A percentile compares a stretch with the other conserved stretches of the same genome.
phyloP scores from a whole-genome alignment of 2,888 invertebrate genomes.

The Zhengitettix transpicula region DNA sequence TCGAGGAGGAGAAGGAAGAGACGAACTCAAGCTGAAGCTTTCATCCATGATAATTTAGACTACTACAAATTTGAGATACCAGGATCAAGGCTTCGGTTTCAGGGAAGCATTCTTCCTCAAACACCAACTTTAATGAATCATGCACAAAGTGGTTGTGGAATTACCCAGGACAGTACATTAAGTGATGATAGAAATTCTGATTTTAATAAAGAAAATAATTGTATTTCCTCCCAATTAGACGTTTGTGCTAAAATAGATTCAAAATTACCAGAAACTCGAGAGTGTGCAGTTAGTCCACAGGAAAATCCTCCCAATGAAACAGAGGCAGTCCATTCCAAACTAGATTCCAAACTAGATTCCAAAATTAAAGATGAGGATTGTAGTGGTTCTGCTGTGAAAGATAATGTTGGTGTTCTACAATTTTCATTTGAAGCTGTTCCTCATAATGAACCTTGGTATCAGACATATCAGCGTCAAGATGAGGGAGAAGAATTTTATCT shows the following conservation, averaged over 20 bases:
- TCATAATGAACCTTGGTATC: conserved; percentile 58
- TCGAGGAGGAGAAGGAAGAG: conserved; percentile 22
- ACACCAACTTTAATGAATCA: not conserved
- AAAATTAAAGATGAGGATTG: not conserved
- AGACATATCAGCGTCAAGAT: conserved; percentile 61
- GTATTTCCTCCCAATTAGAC: not conserved
- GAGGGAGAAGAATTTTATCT: conserved; percentile 39
- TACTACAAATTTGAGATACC: conserved; percentile 36
- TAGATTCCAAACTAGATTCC: not conserved
- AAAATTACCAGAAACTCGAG: too few species aligned
- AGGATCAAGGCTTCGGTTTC: conserved; percentile 29
- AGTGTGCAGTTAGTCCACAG: too few species aligned
- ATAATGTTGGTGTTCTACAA: conserved; percentile 38
- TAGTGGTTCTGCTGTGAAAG: not conserved
- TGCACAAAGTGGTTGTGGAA: not conserved
- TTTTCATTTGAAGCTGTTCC: conserved; percentile 65
- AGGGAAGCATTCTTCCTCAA: conserved; percentile 14
- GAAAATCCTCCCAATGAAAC: too few species aligned
- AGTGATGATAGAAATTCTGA: conserved; percentile 3
- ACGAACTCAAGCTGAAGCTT: conserved; percentile 37
- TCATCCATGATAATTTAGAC: conserved; percentile 39
- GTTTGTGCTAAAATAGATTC: too few species aligned
- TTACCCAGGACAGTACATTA: conserved; percentile 15
- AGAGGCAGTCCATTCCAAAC: not conserved
- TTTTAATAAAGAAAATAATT: conserved; percentile 13